Base-by-base conservation (phyloP, 2,888 invertebrate genomes). In the Heteromyza rotundicornis region DNA sequence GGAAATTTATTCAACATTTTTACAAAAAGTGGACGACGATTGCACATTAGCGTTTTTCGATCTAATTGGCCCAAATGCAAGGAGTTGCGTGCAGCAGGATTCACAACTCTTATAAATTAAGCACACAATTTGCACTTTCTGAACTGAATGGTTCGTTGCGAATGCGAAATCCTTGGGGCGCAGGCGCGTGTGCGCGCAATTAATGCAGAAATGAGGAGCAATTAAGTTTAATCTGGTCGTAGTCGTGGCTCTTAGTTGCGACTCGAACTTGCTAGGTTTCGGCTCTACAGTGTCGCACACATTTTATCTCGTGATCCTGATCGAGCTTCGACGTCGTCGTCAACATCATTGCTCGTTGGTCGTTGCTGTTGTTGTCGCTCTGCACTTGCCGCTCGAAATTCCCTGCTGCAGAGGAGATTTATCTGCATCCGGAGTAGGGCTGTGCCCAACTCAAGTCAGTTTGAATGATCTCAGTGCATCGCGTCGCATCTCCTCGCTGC, bases 401-500 rank as follows among this genome's bases (percentile, higher is more conserved):
- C 40, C 5, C 7, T 47, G 40, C 40, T 14, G 12, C 40, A 3
- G 65, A 67, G 71, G 69, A 74, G 74, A 74, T 74, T 74, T 76
- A 74, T 74, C 74, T 74, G 76, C 74, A 74, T 74, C 74, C 74
- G 74, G 74, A 74, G 76, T 74, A 75, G 74, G 74, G 74, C 75
- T 75, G 75, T 63, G 51, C 35, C 32, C 59, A 32, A 22, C 56
- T 57, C 55, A 40, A 56, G 56, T 44, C 68, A 62, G 68, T 65
- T 72, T 73, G 72, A 77, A 73, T 70, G 73, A 76, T 70, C n/a
- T n/a, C n/a, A n/a, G 72, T 70, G 67, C 71, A 68, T 67, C 74
- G 67, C 64, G 62, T n/a, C 71, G 67, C 71, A 68, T 67, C 74
- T 68, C 64, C 60, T n/a, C n/a, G n/a, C n/a, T 74, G 68, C 73